Conservation (phyloP, 2,113 vertebrate genomes). For the Amphiprion ocellaris region DNA sequence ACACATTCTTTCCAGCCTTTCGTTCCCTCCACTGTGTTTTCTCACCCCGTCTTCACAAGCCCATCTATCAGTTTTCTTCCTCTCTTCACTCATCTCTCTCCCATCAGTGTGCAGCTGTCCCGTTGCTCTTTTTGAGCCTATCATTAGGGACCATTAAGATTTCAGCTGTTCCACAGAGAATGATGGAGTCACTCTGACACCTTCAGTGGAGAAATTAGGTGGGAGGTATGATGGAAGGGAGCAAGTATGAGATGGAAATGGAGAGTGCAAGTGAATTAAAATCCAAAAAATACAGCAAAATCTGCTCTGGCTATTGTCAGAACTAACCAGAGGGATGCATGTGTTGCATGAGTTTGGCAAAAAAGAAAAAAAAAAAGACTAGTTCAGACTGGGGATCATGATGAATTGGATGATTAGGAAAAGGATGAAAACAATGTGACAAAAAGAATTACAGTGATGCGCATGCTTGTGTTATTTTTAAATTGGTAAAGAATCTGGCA, state of each 20-base stretch:
- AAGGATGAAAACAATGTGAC: conserved; percentile 23
- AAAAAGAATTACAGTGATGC: background rate
- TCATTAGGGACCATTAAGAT: conserved; percentile 67
- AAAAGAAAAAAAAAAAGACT: background rate
- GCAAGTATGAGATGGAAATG: conserved; percentile 52
- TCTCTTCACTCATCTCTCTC: conserved; percentile 41
- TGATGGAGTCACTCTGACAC: conserved; percentile 55
- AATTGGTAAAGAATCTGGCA: background rate
- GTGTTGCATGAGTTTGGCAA: conserved; percentile 12
- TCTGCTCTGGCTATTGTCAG: conserved; percentile 28
- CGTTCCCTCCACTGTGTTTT: conserved; percentile 57
- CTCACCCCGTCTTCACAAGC: conserved; percentile 56
- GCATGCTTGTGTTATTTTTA: background rate
- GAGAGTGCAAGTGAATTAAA: conserved; percentile 32
- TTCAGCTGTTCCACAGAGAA: conserved; percentile 48
- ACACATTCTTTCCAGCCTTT: conserved; percentile 50
- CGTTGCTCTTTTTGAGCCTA: conserved; percentile 42
- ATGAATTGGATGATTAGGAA: conserved; percentile 41
- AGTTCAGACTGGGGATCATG: conserved; percentile 21
- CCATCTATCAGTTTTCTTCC: conserved; percentile 30
- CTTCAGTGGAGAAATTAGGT: conserved; percentile 52
- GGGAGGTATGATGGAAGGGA: conserved; percentile 32
- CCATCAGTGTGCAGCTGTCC: conserved; percentile 11
- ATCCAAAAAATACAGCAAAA: conserved; percentile 38
- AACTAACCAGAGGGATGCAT: background rate